Percentiles rank a stretch among this genome's conserved stretches.
These are phyloP conservation scores for Andrena hattorfiana DNA, from an alignment of 2,888 invertebrate species.

Conservation along the genomic window DNA sequence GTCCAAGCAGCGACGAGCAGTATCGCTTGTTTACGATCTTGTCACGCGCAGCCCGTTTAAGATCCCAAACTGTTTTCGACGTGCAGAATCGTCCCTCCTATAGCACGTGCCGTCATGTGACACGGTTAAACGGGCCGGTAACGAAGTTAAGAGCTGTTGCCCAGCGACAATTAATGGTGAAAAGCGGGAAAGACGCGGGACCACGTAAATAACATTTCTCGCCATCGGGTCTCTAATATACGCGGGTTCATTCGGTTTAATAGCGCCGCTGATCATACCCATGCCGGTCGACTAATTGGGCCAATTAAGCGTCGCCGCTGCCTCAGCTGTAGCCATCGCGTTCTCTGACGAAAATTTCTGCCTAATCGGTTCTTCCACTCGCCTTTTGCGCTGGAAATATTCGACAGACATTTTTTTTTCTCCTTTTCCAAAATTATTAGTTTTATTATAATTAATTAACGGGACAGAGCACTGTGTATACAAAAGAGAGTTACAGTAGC, in stretches of 20 bases:
- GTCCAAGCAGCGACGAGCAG: conserved; percentile 2
- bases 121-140: conserved; percentile 30
- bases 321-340: not conserved
- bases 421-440: too few relatives aligned
- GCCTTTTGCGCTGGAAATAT: not conserved
- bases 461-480: too few relatives aligned
- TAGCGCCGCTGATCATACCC: conserved; percentile 43
- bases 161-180: conserved; percentile 40
- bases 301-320: conserved; percentile 52
- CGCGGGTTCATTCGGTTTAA: conserved; percentile 48
- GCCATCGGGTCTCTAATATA: not conserved
- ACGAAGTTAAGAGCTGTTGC: conserved; percentile 17
- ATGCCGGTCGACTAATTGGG: conserved; percentile 52
- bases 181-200: conserved; percentile 40
- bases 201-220: conserved; percentile 38
- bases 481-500: too few relatives aligned
- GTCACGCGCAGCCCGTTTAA: not conserved
- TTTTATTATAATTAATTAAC: too few relatives aligned
- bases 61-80: conserved; percentile 12
- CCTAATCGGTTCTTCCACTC: not conserved
- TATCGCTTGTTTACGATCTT: conserved; percentile 7
- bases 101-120: conserved; percentile 29
- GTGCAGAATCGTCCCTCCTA: conserved; percentile 11
- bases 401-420: not conserved
- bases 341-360: conserved; percentile 24